Conservation (phyloP, 2,888 invertebrate species). For the Hydropsyche betteni region DNA sequence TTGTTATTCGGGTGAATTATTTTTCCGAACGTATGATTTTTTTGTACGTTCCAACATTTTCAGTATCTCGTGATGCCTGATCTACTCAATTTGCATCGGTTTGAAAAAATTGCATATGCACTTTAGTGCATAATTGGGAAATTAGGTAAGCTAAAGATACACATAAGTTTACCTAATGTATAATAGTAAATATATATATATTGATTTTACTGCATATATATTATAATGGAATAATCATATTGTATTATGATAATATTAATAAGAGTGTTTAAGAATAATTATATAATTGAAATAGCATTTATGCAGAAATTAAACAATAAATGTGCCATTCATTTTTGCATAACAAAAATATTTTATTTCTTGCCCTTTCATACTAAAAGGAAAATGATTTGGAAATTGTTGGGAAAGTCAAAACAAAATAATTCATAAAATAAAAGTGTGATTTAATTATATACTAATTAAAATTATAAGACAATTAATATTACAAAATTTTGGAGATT, state of each 20-base stretch:
- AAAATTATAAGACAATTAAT: not conserved
- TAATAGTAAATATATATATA: slow-evolving; percentile 39
- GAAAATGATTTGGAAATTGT: too few relatives aligned
- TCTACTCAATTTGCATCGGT: too few relatives aligned
- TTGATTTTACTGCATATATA: slow-evolving; percentile 45
- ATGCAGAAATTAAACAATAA: slow-evolving; percentile 64
- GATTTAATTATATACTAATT: not conserved
- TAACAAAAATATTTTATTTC: slow-evolving; percentile 30
- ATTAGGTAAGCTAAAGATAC: slow-evolving; percentile 22
- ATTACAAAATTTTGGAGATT: not conserved
- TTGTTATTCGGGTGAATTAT: too few relatives aligned
- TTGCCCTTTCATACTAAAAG: not conserved
- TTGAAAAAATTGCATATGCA: not conserved
- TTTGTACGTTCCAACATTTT: too few relatives aligned
- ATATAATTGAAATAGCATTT: slow-evolving; percentile 67
- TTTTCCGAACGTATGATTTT: too few relatives aligned
- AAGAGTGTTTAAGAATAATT: slow-evolving; percentile 58
- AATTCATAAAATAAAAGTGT: too few relatives aligned
- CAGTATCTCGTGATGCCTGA: too few relatives aligned
- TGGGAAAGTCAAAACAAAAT: too few relatives aligned
- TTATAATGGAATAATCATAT: slow-evolving; percentile 52
- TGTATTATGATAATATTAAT: slow-evolving; percentile 50
- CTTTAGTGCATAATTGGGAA: not conserved
- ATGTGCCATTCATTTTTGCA: slow-evolving; percentile 70
- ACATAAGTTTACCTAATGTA: slow-evolving; percentile 37